Conservation (phyloP, 1,140 invertebrate species). For the Gryon sp. region DNA sequence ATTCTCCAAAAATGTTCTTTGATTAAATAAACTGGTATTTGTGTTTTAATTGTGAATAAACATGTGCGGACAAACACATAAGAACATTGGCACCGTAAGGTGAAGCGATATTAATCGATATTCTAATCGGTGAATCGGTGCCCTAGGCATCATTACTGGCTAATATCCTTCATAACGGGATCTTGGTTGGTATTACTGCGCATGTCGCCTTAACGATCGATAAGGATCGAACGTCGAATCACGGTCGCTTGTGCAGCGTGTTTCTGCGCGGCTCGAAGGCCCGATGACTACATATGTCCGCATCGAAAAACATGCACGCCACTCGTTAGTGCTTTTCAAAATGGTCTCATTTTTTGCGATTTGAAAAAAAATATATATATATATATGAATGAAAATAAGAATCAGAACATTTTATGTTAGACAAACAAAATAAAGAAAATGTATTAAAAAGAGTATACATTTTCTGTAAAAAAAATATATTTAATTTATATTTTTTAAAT, state of each 20-base stretch:
- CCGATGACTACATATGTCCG: slow-evolving; percentile 51
- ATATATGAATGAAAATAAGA: no score
- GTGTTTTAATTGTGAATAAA: slow-evolving; percentile 26
- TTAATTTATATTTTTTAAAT: no score
- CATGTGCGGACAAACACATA: slow-evolving; percentile 13
- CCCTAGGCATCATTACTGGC: slow-evolving; percentile 66
- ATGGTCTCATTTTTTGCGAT: slow-evolving; percentile 7
- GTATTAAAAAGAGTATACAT: no score
- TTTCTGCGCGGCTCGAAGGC: slow-evolving; percentile 40
- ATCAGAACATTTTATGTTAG: no score
- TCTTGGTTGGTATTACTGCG: slow-evolving; percentile 55
- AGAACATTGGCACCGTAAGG: slow-evolving; percentile 58
- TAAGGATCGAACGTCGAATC: slow-evolving; percentile 64
- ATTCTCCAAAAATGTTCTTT: not conserved
- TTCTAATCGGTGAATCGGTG: slow-evolving; percentile 72
- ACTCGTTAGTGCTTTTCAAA: slow-evolving; percentile 38
- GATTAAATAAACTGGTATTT: not conserved
- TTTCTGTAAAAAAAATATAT: no score
- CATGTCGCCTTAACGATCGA: slow-evolving; percentile 66
- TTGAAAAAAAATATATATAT: not conserved
- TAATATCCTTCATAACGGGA: slow-evolving; percentile 74
- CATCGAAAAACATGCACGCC: slow-evolving; percentile 33
- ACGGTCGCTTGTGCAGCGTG: slow-evolving; percentile 58
- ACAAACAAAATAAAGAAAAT: no score
- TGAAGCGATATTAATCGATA: slow-evolving; percentile 74